These are phyloP conservation scores for Amphiprion clarkii DNA, from an alignment of 2,797 vertebrate genomes.

Conservation along the genomic window DNA sequence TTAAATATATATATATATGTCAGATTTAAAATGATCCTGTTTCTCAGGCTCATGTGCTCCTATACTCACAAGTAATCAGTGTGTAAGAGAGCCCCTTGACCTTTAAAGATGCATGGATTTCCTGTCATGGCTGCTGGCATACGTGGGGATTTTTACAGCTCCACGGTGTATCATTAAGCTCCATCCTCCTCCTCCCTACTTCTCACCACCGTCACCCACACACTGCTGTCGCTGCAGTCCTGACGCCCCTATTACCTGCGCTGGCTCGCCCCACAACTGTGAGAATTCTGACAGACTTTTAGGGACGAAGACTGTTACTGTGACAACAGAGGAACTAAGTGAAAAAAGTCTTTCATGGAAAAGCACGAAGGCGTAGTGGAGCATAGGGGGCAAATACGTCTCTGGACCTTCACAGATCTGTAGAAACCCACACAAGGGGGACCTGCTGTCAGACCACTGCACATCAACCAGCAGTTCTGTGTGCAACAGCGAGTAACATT, in stretches of 20 bases:
- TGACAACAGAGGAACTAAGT: constrained; percentile 54
- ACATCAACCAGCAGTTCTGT: constrained; percentile 5
- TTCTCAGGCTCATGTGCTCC: constrained; percentile 11
- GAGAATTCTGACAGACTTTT: constrained; percentile 49
- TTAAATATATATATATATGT: constrained; percentile 11
- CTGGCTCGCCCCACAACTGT: constrained; percentile 6
- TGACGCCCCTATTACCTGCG: constrained; percentile 61
- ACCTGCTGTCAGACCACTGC: constrained; percentile 17
- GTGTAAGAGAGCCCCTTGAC: constrained; percentile 65
- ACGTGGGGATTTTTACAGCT: constrained; percentile 55
- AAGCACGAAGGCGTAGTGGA: constrained; percentile 23
- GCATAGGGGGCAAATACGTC: not conserved
- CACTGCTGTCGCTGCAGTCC: constrained; percentile 40
- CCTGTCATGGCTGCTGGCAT: constrained; percentile 54
- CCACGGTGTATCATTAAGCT: constrained; percentile 62
- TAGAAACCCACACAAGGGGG: constrained; percentile 20
- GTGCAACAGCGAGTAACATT: constrained; percentile 3
- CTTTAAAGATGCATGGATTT: constrained; percentile 76
- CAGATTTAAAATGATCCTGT: constrained; percentile 13
- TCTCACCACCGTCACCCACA: constrained; percentile 30
- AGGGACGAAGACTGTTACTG: constrained; percentile 39
- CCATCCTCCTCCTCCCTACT: constrained; percentile 3
- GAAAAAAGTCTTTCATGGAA: constrained; percentile 46
- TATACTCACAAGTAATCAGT: constrained; percentile 48
- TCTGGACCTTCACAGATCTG: constrained; percentile 23